A percentile compares a stretch with the other conserved stretches of the same genome.
Conservation (phyloP, 2,888 invertebrate species). For the Archaeoteleia sp. region DNA sequence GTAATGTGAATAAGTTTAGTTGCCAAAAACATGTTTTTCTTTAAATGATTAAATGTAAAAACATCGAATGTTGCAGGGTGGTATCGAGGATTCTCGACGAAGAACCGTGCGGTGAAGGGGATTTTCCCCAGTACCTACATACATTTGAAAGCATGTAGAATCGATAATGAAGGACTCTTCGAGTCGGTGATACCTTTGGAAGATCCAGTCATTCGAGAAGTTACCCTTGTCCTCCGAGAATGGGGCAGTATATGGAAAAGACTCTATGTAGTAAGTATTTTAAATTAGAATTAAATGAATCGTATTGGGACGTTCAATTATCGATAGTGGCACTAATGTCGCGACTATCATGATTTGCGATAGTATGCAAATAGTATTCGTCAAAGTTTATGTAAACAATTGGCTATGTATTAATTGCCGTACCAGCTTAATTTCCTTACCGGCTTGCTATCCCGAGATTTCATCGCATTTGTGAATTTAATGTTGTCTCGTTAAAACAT, state of each 20-base stretch:
- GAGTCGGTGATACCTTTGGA: constrained; percentile 85
- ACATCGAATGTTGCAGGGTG: constrained; percentile 79
- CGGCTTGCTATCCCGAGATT: too few species aligned
- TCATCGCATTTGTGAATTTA: too few species aligned
- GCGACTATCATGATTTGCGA: too few species aligned
- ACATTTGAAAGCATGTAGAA: constrained; percentile 84
- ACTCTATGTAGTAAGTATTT: constrained; percentile 87
- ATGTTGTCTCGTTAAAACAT: too few species aligned
- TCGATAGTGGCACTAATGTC: too few species aligned
- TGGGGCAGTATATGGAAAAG: constrained; percentile 96
- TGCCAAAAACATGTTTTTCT: too few species aligned
- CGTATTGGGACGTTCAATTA: neutral
- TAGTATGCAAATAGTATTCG: too few species aligned
- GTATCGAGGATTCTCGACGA: constrained; percentile 91
- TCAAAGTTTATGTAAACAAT: too few species aligned
- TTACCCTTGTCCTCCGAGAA: constrained; percentile 92
- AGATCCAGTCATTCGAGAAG: constrained; percentile 93
- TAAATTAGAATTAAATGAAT: constrained; percentile 1
- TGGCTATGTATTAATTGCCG: too few species aligned
- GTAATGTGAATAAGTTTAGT: neutral
- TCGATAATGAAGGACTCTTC: constrained; percentile 87
- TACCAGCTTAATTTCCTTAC: too few species aligned
- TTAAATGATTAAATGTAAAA: too few species aligned
- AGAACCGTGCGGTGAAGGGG: constrained; percentile 81
- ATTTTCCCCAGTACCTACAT: constrained; percentile 91